A percentile compares a stretch with the other conserved stretches of the same genome.
These are phyloP conservation scores for Drosophila neocordata DNA, from an alignment of 1,140 invertebrate species.

Conservation along the genomic window DNA sequence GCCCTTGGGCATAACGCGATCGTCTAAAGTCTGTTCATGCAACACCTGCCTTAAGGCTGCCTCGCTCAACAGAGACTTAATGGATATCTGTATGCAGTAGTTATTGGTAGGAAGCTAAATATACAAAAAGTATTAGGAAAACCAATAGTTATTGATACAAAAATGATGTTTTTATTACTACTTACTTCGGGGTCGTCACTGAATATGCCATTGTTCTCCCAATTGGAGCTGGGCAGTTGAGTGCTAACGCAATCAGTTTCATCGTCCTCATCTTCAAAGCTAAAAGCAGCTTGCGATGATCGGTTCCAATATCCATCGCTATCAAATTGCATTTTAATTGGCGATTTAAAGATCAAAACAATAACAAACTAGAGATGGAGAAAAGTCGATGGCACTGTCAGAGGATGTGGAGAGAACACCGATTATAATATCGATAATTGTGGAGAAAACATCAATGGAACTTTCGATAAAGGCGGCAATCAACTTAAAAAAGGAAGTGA, in stretches of 20 bases:
- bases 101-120: not conserved
- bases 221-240: constrained; percentile 28
- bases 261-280: constrained; percentile 79
- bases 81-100: constrained; percentile 50
- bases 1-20: constrained; percentile 67
- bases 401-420: too few species aligned
- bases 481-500: too few species aligned
- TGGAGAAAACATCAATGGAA: too few species aligned
- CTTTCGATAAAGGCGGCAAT: too few species aligned
- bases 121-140: too few species aligned
- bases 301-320: constrained; percentile 80
- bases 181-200: constrained; percentile 77
- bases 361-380: too few species aligned
- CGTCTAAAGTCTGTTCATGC: constrained; percentile 68
- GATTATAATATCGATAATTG: too few species aligned
- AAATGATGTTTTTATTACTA: constrained; percentile 55
- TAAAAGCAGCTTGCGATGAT: constrained; percentile 74
- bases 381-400: too few species aligned
- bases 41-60: constrained; percentile 66
- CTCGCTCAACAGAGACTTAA: constrained; percentile 71
- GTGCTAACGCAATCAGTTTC: constrained; percentile 40
- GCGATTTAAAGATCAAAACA: too few species aligned
- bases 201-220: constrained; percentile 62
- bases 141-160: too few species aligned
- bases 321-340: constrained; percentile 48